Conservation (phyloP, 1,140 invertebrate species). For the Drosophila yakuba region DNA sequence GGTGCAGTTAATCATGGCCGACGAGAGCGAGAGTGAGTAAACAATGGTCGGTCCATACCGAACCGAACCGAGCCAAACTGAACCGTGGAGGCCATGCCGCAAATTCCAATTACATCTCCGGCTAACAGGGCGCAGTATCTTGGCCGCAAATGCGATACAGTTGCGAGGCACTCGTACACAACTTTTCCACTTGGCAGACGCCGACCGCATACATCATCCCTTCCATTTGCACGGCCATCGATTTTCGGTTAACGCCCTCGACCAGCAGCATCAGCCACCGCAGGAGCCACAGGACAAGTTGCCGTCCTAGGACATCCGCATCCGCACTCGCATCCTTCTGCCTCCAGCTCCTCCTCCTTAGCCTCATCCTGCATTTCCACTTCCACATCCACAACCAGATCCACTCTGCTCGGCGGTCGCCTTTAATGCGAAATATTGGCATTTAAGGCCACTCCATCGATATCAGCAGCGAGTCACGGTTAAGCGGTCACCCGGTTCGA, state of each 20-base stretch:
- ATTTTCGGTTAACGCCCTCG: slow-evolving; percentile 78
- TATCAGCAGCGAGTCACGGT: slow-evolving; percentile 47
- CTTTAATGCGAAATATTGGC: slow-evolving; percentile 59
- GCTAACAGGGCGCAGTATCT: slow-evolving; percentile 41
- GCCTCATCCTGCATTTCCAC: background rate
- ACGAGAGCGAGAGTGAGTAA: slow-evolving; percentile 76
- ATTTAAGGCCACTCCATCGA: slow-evolving; percentile 58
- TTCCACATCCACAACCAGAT: background rate
- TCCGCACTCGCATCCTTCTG: slow-evolving; percentile 20
- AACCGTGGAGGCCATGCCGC: slow-evolving; percentile 32
- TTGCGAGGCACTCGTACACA: slow-evolving; percentile 41
- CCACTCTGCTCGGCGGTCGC: slow-evolving; percentile 25
- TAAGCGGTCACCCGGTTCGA: slow-evolving; percentile 47
- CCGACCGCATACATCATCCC: slow-evolving; percentile 78
- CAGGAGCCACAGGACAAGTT: slow-evolving; percentile 54
- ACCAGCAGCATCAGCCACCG: slow-evolving; percentile 17
- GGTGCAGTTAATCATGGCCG: slow-evolving; percentile 80
- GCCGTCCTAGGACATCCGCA: slow-evolving; percentile 42
- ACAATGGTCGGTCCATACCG: slow-evolving; percentile 49
- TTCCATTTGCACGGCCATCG: slow-evolving; percentile 81
- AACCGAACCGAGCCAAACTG: background rate
- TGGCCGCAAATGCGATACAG: slow-evolving; percentile 42
- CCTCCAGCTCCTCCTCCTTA: background rate
- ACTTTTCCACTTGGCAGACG: slow-evolving; percentile 71
- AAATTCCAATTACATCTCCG: slow-evolving; percentile 76